Evolutionary conservation across 1,140 invertebrate species (phyloP).

Genomic region (Theocolax elegans): DNA sequence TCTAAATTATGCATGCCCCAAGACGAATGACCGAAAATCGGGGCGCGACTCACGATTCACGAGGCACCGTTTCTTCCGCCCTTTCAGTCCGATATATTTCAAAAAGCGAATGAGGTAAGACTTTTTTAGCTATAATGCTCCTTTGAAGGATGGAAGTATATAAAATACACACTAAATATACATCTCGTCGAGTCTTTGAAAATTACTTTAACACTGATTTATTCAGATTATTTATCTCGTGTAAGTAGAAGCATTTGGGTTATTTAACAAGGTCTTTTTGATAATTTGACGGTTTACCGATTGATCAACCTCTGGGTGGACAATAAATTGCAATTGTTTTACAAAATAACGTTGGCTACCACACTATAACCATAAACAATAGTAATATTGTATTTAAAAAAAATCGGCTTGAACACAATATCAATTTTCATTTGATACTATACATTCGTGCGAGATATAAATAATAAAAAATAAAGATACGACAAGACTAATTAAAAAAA

Average conservation of each 20-base stretch:
- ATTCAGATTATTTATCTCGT: neutral
- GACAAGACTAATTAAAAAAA: no score
- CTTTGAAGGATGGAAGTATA: neutral
- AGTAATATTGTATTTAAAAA: no score
- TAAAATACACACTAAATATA: neutral
- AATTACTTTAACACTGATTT: slow-evolving; percentile 10
- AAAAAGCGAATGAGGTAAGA: neutral
- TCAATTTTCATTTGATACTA: no score
- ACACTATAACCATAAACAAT: no score
- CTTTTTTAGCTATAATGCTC: neutral
- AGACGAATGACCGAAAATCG: slow-evolving; percentile 23
- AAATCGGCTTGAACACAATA: no score
- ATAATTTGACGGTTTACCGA: slow-evolving; percentile 18
- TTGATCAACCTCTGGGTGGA: no score
- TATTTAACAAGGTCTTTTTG: neutral
- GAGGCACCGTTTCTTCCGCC: neutral
- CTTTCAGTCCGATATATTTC: neutral
- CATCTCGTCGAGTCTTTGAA: neutral
- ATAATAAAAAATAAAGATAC: no score
- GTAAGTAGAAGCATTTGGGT: neutral
- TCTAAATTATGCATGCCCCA: slow-evolving; percentile 17
- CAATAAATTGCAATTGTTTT: no score
- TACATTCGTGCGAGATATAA: no score
- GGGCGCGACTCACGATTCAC: slow-evolving; percentile 2
- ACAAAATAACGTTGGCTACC: no score